These are phyloP conservation scores for Ischnura elegans DNA, from an alignment of 2,888 invertebrate species.

Conservation along the genomic window DNA sequence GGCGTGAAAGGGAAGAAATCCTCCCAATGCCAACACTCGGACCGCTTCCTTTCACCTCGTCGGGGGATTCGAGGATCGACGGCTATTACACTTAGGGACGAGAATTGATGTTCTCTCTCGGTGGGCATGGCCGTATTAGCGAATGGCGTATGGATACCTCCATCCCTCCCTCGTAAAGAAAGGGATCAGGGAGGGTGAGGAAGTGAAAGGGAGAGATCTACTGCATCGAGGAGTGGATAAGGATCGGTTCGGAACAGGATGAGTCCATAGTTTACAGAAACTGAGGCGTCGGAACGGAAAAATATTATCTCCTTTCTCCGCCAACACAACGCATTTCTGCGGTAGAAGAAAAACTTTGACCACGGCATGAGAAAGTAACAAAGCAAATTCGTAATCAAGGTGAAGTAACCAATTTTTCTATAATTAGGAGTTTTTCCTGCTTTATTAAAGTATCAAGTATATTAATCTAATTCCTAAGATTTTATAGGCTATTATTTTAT, in stretches of 20 bases:
- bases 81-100: background rate
- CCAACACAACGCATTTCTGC: background rate
- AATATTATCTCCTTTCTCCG: background rate
- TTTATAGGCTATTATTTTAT: too few species aligned
- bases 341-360: too few species aligned
- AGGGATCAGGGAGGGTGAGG: background rate
- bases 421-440: too few species aligned
- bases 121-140: background rate
- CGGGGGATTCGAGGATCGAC: background rate
- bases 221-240: background rate
- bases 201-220: background rate
- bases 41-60: background rate
- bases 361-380: too few species aligned
- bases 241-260: background rate
- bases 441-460: too few species aligned
- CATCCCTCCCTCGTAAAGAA: constrained; percentile 32
- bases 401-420: too few species aligned
- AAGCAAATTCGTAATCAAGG: too few species aligned
- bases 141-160: background rate
- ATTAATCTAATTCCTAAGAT: too few species aligned
- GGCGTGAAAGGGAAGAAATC: background rate
- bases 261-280: background rate
- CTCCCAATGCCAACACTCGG: background rate
- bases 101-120: background rate
- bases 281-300: background rate